These are phyloP conservation scores for Melolontha melolontha DNA, from an alignment of 2,888 invertebrate genomes.

Conservation along the genomic window DNA sequence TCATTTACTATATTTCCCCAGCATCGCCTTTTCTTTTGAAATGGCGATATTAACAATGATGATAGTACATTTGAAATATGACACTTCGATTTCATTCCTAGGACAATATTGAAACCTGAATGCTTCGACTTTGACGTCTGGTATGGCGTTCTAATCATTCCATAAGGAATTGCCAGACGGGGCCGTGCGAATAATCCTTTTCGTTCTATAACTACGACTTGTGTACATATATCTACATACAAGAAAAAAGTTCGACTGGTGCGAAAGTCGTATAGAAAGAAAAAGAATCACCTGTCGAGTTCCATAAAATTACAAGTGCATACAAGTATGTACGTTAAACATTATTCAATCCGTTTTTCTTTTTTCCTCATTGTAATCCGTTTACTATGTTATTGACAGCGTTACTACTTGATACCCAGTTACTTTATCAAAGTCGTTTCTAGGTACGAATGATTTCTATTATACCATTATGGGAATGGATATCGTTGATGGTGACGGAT, in stretches of 20 bases:
- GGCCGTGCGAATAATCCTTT: slow-evolving; percentile 10
- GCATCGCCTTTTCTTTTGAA: not conserved
- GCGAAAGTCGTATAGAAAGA: slow-evolving; percentile 1
- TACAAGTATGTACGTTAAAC: not conserved
- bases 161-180: slow-evolving; percentile 9
- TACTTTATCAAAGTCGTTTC: slow-evolving; percentile 10
- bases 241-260: too few relatives aligned
- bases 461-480: not conserved
- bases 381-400: not conserved
- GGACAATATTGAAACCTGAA: slow-evolving; percentile 24
- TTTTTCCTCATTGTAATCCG: too few relatives aligned
- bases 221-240: too few relatives aligned
- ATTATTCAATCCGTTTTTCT: not conserved
- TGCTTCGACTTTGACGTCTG: slow-evolving; percentile 18
- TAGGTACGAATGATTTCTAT: slow-evolving; percentile 1
- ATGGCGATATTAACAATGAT: not conserved
- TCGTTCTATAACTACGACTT: not conserved
- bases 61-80: slow-evolving; percentile 7
- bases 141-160: slow-evolving; percentile 11
- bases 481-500: too few relatives aligned
- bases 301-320: slow-evolving; percentile 4
- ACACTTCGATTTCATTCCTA: slow-evolving; percentile 17
- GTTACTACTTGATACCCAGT: not conserved
- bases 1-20: too few relatives aligned
- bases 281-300: slow-evolving; percentile 11